Percentiles rank a stretch among this genome's conserved stretches.
These are phyloP conservation scores for Datnioides undecimradiatus DNA, from an alignment of 2,113 vertebrate species.

Conservation along the genomic window DNA sequence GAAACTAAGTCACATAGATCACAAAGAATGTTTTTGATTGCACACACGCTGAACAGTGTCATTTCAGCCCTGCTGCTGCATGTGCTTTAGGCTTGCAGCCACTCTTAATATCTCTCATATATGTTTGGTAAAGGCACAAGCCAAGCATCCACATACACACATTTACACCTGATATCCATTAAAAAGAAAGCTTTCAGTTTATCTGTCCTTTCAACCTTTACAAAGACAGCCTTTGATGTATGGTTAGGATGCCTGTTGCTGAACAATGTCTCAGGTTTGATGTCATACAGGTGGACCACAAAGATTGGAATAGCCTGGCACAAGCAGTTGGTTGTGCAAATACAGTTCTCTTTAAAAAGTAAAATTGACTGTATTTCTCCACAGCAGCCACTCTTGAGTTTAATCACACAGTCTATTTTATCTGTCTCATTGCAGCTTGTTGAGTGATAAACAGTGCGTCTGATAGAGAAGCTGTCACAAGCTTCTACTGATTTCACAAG, in stretches of 20 bases:
- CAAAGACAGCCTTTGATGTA: neutral
- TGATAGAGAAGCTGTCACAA: conserved; percentile 36
- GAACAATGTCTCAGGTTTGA: neutral
- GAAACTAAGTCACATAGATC: no score
- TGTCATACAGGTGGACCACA: conserved; percentile 22
- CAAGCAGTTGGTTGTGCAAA: neutral
- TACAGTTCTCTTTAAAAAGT: conserved; percentile 14
- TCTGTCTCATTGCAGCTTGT: fast-evolving
- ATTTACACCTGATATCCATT: conserved; percentile 32
- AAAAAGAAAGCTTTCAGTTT: conserved; percentile 11
- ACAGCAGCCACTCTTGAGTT: conserved; percentile 5
- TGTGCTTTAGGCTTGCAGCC: neutral
- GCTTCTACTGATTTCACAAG: neutral
- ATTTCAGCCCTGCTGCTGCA: neutral
- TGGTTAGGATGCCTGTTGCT: neutral
- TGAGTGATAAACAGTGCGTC: conserved; percentile 17
- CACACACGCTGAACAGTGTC: neutral
- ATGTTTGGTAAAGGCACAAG: conserved; percentile 42
- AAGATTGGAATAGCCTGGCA: neutral
- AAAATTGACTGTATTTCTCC: conserved; percentile 29
- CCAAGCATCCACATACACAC: conserved; percentile 28
- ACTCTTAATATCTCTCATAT: conserved; percentile 16
- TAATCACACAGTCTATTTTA: neutral
- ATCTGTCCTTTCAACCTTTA: neutral
- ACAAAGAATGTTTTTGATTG: no score